Evolutionary conservation across 2,888 invertebrate species (phyloP).

Genomic region (Sphaeridia pumilis): DNA sequence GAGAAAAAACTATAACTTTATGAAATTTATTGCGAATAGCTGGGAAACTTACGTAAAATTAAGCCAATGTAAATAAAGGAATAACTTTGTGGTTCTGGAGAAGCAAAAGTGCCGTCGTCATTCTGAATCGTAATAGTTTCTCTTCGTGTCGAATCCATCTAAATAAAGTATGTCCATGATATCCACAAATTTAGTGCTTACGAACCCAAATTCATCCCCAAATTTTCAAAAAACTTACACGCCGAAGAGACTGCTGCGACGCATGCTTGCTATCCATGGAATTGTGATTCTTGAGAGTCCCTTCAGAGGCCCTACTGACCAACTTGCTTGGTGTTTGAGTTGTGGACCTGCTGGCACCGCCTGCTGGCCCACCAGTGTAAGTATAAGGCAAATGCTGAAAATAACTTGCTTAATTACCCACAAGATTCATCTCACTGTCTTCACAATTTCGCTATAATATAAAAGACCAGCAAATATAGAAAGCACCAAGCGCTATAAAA

Average conservation of each 20-base stretch:
- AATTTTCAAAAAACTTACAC: too few relatives aligned
- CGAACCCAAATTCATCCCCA: not conserved
- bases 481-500: not conserved
- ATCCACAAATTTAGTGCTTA: not conserved
- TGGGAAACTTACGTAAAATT: constrained; percentile 25
- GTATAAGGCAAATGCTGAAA: constrained; percentile 1
- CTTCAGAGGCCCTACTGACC: not conserved
- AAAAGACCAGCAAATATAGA: not conserved
- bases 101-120: constrained; percentile 21
- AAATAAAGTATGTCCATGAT: not conserved
- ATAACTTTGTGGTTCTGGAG: constrained; percentile 24
- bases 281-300: not conserved
- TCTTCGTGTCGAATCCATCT: constrained; percentile 1
- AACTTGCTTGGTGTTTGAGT: constrained; percentile 6
- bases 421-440: not conserved
- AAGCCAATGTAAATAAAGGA: constrained; percentile 33
- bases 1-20: too few relatives aligned
- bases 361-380: not conserved
- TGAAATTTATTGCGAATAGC: too few relatives aligned
- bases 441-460: not conserved
- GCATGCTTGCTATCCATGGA: constrained; percentile 12
- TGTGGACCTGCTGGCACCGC: not conserved
- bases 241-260: too few relatives aligned
- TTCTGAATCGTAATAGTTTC: constrained; percentile 5
- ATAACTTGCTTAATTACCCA: not conserved